A percentile compares a stretch with the other conserved stretches of the same genome.
Evolutionary conservation across 2,797 vertebrate genomes (phyloP).

Genomic region (Aplochiton taeniatus): DNA sequence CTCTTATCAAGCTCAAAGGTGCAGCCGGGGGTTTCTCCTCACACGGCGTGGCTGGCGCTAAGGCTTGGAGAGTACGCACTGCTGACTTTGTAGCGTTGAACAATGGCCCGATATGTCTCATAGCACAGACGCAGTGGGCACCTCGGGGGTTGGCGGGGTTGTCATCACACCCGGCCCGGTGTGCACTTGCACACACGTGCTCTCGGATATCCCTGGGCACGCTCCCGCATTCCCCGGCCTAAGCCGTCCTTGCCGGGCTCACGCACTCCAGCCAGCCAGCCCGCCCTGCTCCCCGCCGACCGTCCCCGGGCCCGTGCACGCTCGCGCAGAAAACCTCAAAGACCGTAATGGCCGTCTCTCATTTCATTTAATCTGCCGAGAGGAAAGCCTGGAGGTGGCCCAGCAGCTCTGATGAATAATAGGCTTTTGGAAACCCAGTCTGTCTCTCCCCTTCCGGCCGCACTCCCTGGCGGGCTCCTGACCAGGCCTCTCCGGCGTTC

Average conservation of each 20-base stretch:
- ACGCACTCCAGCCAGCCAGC: not conserved
- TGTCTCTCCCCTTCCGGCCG: constrained; percentile 26
- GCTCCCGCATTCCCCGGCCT: not conserved
- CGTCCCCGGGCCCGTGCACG: not conserved
- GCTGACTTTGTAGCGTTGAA: too few species aligned
- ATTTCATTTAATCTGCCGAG: constrained; percentile 78
- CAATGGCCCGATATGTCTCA: too few species aligned
- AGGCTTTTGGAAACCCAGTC: constrained; percentile 65
- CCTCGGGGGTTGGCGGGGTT: not conserved
- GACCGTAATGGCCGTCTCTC: constrained; percentile 73
- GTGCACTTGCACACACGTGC: too few species aligned
- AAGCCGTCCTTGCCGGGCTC: not conserved
- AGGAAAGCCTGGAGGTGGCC: constrained; percentile 71
- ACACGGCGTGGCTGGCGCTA: too few species aligned
- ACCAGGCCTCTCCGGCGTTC: constrained; percentile 42
- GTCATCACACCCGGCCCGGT: too few species aligned
- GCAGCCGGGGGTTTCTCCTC: constrained; percentile 26
- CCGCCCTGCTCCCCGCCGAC: not conserved
- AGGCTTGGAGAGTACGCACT: too few species aligned
- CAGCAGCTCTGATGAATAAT: constrained; percentile 77
- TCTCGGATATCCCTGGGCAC: too few species aligned
- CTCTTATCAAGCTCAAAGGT: constrained; percentile 28
- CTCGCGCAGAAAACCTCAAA: constrained; percentile 61
- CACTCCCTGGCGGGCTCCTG: constrained; percentile 36
- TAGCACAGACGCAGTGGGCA: constrained; percentile 26